Base-by-base conservation (phyloP, 2,113 vertebrate genomes). In the Thalassoma bifasciatum region DNA sequence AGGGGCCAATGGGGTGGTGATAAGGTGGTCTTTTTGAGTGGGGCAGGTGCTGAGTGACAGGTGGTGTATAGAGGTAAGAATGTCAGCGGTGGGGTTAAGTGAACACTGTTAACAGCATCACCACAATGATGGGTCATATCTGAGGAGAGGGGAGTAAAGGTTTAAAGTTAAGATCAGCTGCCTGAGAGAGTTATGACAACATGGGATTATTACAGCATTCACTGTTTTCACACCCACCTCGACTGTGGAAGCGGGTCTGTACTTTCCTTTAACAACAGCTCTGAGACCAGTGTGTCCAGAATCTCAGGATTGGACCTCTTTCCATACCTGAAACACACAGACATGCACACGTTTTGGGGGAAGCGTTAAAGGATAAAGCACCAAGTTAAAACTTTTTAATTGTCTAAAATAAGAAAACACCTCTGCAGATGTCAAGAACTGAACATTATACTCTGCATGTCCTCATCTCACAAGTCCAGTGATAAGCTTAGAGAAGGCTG, bases 231-330 rank as follows among this genome's bases (percentile, higher is more conserved):
- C 8, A 69, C 24, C 75, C 61, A 92, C 93, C 97, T 96, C 79
- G 95, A 94, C 92, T 95, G 96, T 85, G 96, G 96, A 80, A 94
- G 88, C 24, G 95, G 94, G 91, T 98, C 96, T 92, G 94, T 92
- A 90, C 93, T 96, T 89, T 98, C 97, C 86, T 95, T 95, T 94
- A 96, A 86, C 92, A 98, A 93, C 79, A 98, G 91, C 86, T 98
- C 96, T 84, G 97, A 96, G 91, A 98, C 92, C 92, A 99, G 87
- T 26, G 95, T 94, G 89, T 98, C 97, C 94, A 99, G 87, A 59
- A 95, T 93, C 88, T 98, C 97, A 34, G 96, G 94, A 85, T 93
- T 96, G 76, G 98, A 98, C 84, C 98, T 94, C 86, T 98, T 99
- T 63, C 98, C 98, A 73, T 99, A 99, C 90, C 98, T 99, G 79